Conservation (phyloP, 2,113 vertebrate species). For the Stercorarius parasiticus region DNA sequence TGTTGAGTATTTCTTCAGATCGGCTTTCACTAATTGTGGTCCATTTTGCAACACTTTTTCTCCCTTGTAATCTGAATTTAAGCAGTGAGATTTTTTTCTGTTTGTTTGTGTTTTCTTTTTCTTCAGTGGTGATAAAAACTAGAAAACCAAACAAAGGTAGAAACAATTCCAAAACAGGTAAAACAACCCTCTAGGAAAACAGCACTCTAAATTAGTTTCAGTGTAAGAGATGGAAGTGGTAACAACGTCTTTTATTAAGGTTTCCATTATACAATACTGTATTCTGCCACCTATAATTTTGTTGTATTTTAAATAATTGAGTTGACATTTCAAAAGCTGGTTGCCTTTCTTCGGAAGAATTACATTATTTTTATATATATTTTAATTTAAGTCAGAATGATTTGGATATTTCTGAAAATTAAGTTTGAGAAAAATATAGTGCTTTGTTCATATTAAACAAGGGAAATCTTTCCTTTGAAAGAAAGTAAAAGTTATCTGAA, state of each 20-base stretch:
- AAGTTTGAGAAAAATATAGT: neutral
- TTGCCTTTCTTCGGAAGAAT: neutral
- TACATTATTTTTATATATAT: neutral
- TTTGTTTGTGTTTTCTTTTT: neutral
- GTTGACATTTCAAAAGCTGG: slow-evolving; percentile 4
- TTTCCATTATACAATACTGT: neutral
- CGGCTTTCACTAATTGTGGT: neutral
- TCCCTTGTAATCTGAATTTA: neutral
- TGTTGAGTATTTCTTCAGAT: neutral
- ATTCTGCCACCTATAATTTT: slow-evolving; percentile 25
- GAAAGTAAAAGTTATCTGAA: neutral
- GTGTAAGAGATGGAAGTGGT: neutral
- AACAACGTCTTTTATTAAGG: neutral
- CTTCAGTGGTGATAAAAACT: neutral
- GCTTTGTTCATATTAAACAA: slow-evolving; percentile 9
- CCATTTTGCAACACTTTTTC: neutral
- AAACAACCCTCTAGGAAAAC: neutral
- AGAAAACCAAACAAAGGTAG: neutral
- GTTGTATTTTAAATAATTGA: slow-evolving; percentile 27
- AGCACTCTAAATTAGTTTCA: neutral
- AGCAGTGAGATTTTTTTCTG: neutral
- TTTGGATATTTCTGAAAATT: slow-evolving; percentile 19
- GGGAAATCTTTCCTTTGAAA: neutral
- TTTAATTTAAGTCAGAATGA: slow-evolving; percentile 18
- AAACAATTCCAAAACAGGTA: neutral